These are phyloP conservation scores for Heliopora coerulea DNA, from an alignment of 92 coral and sea anemone species.

Conservation along the genomic window DNA sequence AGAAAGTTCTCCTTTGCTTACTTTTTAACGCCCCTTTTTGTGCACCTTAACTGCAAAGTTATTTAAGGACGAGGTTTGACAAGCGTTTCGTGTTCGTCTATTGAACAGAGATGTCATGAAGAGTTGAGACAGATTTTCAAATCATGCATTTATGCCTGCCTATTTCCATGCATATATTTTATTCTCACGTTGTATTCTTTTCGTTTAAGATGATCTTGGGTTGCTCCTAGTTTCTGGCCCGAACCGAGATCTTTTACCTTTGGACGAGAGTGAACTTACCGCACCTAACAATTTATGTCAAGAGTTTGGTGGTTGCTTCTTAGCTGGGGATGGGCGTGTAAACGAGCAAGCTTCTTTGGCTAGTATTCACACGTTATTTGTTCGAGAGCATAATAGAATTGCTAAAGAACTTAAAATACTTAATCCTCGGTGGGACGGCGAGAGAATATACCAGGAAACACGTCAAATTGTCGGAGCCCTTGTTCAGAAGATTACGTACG, in stretches of 20 bases:
- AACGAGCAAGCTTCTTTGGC: constrained; percentile 35
- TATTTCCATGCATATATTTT: too few species aligned
- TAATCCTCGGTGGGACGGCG: constrained; percentile 29
- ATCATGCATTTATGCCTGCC: too few species aligned
- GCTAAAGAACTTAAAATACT: background rate
- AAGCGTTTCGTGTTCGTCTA: too few species aligned
- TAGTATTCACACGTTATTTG: constrained; percentile 20
- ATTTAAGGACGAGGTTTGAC: too few species aligned
- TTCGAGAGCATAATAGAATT: constrained; percentile 24
- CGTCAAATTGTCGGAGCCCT: constrained; percentile 15
- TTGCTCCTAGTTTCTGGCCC: constrained; percentile 15
- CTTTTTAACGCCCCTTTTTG: too few species aligned
- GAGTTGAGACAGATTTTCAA: too few species aligned
- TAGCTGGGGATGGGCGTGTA: constrained; percentile 18
- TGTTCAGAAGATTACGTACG: constrained; percentile 30
- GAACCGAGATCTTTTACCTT: constrained; percentile 9
- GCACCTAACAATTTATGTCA: constrained; percentile 15
- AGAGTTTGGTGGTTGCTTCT: constrained; percentile 10
- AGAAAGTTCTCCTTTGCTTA: too few species aligned
- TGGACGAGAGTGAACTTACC: constrained; percentile 1
- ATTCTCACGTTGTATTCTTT: too few species aligned
- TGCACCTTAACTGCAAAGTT: too few species aligned
- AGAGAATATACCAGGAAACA: constrained; percentile 35
- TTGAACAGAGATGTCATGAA: too few species aligned
- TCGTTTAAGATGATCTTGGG: constrained; percentile 29